phyloP scores from a whole-genome alignment of 2,797 vertebrate species.

The Rhabdophis nuchalis region DNA sequence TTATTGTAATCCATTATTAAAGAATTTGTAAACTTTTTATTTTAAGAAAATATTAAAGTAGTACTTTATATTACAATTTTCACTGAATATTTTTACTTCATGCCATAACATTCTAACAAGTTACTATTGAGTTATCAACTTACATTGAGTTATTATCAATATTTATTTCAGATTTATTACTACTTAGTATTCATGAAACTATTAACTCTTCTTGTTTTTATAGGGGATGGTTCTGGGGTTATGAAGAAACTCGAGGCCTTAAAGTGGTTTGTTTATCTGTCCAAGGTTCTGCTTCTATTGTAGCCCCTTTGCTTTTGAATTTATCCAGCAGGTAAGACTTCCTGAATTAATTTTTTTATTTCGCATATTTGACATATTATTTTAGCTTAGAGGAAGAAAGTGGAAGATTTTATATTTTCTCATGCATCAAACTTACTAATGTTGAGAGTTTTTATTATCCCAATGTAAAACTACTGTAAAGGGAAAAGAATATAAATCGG shows the following conservation, averaged over 20 bases:
- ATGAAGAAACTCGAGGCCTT: conserved; percentile 86
- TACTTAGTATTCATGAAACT: not conserved
- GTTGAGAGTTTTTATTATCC: not conserved
- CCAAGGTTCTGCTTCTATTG: conserved; percentile 92
- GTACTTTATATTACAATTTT: not conserved
- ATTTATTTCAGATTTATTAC: not conserved
- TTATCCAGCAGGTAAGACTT: conserved; percentile 84
- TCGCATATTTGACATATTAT: not conserved
- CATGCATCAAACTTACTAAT: not conserved
- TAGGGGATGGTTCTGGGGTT: conserved; percentile 99
- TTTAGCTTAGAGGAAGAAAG: not conserved
- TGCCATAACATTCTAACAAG: not conserved
- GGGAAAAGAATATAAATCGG: not conserved
- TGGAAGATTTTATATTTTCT: not conserved
- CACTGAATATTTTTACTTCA: not conserved
- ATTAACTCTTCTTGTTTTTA: conserved; percentile 35
- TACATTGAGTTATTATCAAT: not conserved
- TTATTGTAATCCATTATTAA: not conserved
- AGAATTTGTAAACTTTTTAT: not conserved
- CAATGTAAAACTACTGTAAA: not conserved
- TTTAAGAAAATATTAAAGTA: not conserved
- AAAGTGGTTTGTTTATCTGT: conserved; percentile 87
- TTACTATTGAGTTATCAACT: not conserved
- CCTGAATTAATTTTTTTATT: not conserved
- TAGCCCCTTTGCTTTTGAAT: conserved; percentile 84